A percentile compares a stretch with the other conserved stretches of the same genome.
Conservation (phyloP, 1,140 invertebrate genomes). For the Zaprionus davidi region DNA sequence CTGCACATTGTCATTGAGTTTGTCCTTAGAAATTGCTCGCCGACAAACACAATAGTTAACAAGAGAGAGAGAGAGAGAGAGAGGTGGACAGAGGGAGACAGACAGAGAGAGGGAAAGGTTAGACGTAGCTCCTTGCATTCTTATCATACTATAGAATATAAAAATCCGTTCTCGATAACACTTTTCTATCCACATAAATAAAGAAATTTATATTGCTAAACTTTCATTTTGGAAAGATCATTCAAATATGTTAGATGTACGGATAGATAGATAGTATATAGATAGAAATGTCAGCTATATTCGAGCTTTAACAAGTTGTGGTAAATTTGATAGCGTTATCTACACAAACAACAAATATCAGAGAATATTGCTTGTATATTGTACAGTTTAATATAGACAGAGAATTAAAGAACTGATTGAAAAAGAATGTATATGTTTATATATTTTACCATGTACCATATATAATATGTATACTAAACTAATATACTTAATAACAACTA, state of each 20-base stretch:
- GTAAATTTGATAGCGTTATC: too few relatives aligned
- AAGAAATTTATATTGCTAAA: not conserved
- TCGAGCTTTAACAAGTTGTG: too few relatives aligned
- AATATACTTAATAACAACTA: too few relatives aligned
- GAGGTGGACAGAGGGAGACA: not conserved
- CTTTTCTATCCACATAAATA: not conserved
- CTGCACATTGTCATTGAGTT: slow-evolving; percentile 53
- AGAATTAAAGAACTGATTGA: too few relatives aligned
- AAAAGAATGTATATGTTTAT: not conserved
- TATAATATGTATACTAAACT: too few relatives aligned
- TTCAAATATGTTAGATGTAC: too few relatives aligned
- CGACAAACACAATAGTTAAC: slow-evolving; percentile 8
- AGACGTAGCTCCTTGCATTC: not conserved
- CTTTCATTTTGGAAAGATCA: too few relatives aligned
- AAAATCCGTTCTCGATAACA: too few relatives aligned
- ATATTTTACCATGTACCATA: not conserved
- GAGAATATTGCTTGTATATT: not conserved
- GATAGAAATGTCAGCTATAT: too few relatives aligned
- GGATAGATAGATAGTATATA: not conserved
- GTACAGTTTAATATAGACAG: too few relatives aligned
- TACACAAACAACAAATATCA: not conserved
- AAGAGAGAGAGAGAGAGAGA: not conserved
- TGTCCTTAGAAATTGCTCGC: slow-evolving; percentile 47
- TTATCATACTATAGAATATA: too few relatives aligned
- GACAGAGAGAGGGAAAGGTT: not conserved